Percentiles rank a stretch among this genome's conserved stretches.
phyloP scores from a whole-genome alignment of 2,888 invertebrate species.

The Zaprionus lineosus region DNA sequence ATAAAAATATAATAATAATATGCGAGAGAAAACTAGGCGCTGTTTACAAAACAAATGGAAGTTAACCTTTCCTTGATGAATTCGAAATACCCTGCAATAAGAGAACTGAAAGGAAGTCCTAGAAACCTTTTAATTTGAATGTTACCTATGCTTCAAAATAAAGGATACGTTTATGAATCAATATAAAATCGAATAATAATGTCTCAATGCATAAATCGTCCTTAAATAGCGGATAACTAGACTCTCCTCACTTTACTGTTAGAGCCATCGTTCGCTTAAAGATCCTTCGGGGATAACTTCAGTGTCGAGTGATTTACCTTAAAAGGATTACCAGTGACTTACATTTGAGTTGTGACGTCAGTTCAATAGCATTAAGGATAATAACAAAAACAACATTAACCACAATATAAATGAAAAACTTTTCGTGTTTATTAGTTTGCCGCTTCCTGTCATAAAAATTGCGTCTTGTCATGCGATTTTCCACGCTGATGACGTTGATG shows the following conservation, averaged over 20 bases:
- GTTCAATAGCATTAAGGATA: constrained; percentile 23
- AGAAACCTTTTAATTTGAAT: too few species aligned
- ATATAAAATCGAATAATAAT: too few species aligned
- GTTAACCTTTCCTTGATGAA: neutral
- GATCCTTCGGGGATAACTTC: neutral
- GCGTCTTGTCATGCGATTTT: constrained; percentile 73
- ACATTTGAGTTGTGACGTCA: constrained; percentile 56
- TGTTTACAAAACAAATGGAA: constrained; percentile 30
- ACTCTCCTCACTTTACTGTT: too few species aligned
- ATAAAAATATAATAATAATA: neutral
- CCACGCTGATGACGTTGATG: constrained; percentile 38
- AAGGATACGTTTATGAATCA: too few species aligned
- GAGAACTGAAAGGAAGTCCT: too few species aligned
- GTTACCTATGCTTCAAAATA: too few species aligned
- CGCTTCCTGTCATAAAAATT: constrained; percentile 65
- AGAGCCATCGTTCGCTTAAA: too few species aligned
- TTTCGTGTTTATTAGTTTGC: constrained; percentile 57
- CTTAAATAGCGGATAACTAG: too few species aligned
- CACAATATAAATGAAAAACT: constrained; percentile 67
- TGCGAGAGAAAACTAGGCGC: too few species aligned
- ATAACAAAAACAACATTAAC: constrained; percentile 45
- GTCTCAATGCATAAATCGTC: too few species aligned
- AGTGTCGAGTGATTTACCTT: too few species aligned
- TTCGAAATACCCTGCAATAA: constrained; percentile 5
- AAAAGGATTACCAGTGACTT: neutral